Base-by-base conservation (phyloP, 1,140 invertebrate species). In the Oryctes rhinoceros region DNA sequence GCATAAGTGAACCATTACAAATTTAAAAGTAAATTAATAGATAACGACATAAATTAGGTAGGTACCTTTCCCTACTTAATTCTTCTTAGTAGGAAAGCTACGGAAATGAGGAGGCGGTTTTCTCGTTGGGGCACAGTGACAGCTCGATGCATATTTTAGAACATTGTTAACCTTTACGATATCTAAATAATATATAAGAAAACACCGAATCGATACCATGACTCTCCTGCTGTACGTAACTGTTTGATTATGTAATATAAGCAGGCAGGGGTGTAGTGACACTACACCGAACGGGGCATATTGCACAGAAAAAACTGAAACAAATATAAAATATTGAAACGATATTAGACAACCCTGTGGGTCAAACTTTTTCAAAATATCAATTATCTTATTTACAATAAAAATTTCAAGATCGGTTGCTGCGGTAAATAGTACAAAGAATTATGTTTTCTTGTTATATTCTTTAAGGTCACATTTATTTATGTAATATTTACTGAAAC, bases 111-210 rank as follows among this genome's bases (percentile, higher is more conserved):
- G 35, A 30, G 65, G 65, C 30, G 65, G 65, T 24, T 71, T 71
- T 35, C 65, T 71, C 65, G 35, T 24, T 71, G 13, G 20, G 65
- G 65, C 44, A 74, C 39, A 76, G 37, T 39, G 75, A 76, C 75
- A 76, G 75, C 35, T 76, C 37, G 75, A 18, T 76, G 75, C 75
- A 76, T 76, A 76, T 76, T 76, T 76, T 49, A 76, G 75, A 37
- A 47, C 75, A 76, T 76, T 76, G 75, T 76, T 76, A 76, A 76
- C 75, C 75, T 76, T 76, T 76, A 76, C 75, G 75, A 76, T 76
- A 76, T 76, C 75, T 76, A 76, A 76, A 76, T 76, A 76, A 76
- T 76, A 39, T 74, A 74, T 74, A 10, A 71, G 65, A 71, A 71
- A 71, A 71, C 65, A 71, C 65, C 37, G 75, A 76, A 76, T 76